Base-by-base conservation (phyloP, 2,888 invertebrate genomes). In the Ornithoptera priamus region DNA sequence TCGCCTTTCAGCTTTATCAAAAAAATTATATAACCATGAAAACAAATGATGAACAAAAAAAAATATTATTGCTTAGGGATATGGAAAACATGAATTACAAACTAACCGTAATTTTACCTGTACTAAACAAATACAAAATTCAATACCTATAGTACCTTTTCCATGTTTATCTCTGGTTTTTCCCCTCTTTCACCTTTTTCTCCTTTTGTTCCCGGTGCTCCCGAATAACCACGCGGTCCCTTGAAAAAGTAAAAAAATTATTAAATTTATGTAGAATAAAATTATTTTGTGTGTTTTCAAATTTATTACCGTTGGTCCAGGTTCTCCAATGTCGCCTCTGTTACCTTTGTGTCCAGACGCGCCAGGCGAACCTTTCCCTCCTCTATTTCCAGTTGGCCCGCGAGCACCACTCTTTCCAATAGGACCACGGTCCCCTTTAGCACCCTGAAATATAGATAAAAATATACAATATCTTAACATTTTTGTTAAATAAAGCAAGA, bases 381-480 rank as follows among this genome's bases (percentile, higher is more conserved):
- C 94, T 60, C 86, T 82, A 10, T 77, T 79, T 2, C 94, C 95
- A 57, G 85, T 81, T 7, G 77, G 80, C 1, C 94, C 95, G 39
- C 86, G 77, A 1, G 83, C 78, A 12, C 96, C 95, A 74, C 92
- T 92, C 0, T 87, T 84, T 7, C 96, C 96, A 76, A 93, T 93
- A 1, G 93, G 79, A 56, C 95, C 87, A 62, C 78, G 76, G 62
- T 81, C 81, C 18, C 87, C 85, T 50, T 76, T 77, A 1, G 74
- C 67, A 2, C 78, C 79, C 78, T 80, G 53, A 63, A 30, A 57
- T 18, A 46, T 57, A 15, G 22, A 53, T 8, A n/a, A 15, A 56
- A 4, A 6, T 53, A 15, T 18, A 53, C n/a, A 0, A 53, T 17
- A 6, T 53, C n/a, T 15, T 12, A 12, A n/a, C 7, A 39, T 3